Evolutionary conservation across 2,888 invertebrate species (phyloP).

Genomic region (Charanyca ferruginea): DNA sequence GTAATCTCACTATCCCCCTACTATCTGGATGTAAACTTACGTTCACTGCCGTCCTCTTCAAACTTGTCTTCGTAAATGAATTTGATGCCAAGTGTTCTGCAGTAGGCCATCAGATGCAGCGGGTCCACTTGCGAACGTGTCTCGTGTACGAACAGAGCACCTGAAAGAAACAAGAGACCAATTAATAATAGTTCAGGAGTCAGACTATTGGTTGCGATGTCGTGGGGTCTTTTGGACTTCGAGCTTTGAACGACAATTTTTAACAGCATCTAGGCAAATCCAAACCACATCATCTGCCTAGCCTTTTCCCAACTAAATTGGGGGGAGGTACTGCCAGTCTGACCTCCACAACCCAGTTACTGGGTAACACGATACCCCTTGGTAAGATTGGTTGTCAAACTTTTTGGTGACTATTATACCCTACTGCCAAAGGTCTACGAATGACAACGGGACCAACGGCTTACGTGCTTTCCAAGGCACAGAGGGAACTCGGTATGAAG

Average conservation of each 20-base stretch:
- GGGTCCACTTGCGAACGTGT: slow-evolving; percentile 95
- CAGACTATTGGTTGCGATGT: not conserved
- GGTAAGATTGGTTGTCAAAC: no score
- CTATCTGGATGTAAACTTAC: slow-evolving; percentile 62
- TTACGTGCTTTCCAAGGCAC: no score
- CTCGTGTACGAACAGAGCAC: slow-evolving; percentile 89
- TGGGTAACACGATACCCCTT: no score
- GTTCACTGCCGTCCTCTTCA: slow-evolving; percentile 82
- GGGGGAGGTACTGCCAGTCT: no score
- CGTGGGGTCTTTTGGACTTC: not conserved
- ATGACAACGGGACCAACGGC: no score
- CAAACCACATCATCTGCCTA: no score
- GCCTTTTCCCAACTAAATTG: no score
- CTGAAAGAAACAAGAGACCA: slow-evolving; percentile 71
- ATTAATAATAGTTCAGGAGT: not conserved
- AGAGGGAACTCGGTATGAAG: no score
- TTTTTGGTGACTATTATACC: no score
- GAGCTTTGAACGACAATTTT: not conserved
- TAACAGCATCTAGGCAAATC: not conserved
- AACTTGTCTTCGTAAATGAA: slow-evolving; percentile 94
- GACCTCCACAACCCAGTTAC: no score
- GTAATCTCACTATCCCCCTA: no score
- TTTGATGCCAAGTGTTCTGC: slow-evolving; percentile 93
- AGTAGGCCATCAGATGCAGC: slow-evolving; percentile 93
- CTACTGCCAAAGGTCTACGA: no score